phyloP scores from a whole-genome alignment of 2,888 invertebrate genomes.

The Emesis furor region DNA sequence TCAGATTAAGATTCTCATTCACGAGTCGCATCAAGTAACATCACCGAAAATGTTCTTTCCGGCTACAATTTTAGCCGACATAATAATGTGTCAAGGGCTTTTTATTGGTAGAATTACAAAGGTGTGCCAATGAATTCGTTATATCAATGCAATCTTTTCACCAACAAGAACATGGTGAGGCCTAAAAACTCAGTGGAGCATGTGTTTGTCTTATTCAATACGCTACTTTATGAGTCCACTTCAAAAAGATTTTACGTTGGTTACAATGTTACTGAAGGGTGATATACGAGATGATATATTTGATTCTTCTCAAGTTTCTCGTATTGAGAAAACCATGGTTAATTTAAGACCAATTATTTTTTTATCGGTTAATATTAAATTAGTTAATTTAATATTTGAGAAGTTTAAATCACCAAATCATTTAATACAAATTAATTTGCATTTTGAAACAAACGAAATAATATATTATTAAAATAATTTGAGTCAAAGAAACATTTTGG shows the following conservation, averaged over 20 bases:
- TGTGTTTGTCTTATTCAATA: constrained; percentile 32
- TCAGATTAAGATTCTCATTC: not conserved
- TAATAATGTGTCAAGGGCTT: not conserved
- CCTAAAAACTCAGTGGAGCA: constrained; percentile 31
- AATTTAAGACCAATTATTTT: too few species aligned
- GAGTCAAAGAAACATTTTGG: too few species aligned
- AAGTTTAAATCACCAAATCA: too few species aligned
- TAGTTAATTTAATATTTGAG: too few species aligned
- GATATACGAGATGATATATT: constrained; percentile 14
- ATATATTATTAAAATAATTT: too few species aligned
- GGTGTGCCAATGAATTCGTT: not conserved
- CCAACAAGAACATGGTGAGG: not conserved
- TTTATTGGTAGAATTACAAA: not conserved
- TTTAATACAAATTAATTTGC: too few species aligned
- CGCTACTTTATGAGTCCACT: constrained; percentile 30
- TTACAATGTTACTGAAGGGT: constrained; percentile 22
- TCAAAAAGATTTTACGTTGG: constrained; percentile 35
- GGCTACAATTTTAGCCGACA: not conserved
- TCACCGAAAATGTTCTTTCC: not conserved
- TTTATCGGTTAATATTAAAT: too few species aligned
- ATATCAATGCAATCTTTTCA: not conserved
- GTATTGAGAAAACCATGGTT: too few species aligned
- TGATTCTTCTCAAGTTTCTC: not conserved
- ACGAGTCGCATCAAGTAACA: not conserved
- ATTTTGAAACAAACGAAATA: too few species aligned